Evolutionary conservation across 2,113 vertebrate species (phyloP), one percentile per base, ranked within the genome.

Genomic region (Podocnemis expansa): DNA sequence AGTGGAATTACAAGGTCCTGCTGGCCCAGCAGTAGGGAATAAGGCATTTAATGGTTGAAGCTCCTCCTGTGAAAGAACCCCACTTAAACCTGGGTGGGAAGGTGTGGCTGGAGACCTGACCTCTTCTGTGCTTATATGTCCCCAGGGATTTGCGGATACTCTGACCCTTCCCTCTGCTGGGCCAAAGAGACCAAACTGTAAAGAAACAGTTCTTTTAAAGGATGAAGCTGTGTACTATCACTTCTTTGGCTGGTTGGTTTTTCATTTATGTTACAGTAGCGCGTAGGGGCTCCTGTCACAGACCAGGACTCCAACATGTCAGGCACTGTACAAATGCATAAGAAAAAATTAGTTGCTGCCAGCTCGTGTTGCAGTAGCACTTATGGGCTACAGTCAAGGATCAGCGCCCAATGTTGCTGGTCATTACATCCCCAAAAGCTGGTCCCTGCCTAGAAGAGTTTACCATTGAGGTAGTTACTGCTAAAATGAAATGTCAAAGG

Each of bases 11-110:
- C 24, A 41, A 3, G 10, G 19, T 73, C 6, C 70, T 81, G 41
- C 16, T 29, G 31, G 83, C 43, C 25, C 58, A n/a, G 19, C n/a
- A 10, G 19, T 22, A 67, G 27, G n/a, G 67, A 92, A 10, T 0
- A 0, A 92, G n/a, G 25, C 25, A 58, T 51, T 21, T 5, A 19
- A 43, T 47, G 41, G 29, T 43, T 3, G 6, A 24, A 86, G 6
- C 0, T 73, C 22, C 13, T 89, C 31, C 9, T 82, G 47, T 45
- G 1, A 0, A 0, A 4, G 84, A 54, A 6, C 0, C 1, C 5
- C 79, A 22, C 31, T 88, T 82, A 10, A 88, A 8, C 13, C 73
- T 31, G 55, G 47, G 4, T 19, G 73, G 82, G 51, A 22, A 58
- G 51, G 6, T 43, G 22, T 38, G 17, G 31, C 25, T 27, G 63